phyloP scores from a whole-genome alignment of 1,140 invertebrate species.

The Atta colombica region DNA sequence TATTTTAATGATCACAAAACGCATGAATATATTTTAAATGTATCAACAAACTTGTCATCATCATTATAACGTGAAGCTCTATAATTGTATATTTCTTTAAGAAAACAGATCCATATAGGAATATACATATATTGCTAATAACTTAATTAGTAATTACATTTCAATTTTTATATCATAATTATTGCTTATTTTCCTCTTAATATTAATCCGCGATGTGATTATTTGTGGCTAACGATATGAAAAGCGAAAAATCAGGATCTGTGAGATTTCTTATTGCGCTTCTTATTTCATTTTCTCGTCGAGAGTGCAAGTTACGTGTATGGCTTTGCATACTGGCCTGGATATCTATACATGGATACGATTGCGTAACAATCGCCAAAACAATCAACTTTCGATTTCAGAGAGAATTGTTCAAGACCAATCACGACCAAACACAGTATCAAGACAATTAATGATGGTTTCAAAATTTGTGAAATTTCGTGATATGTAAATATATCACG shows the following conservation, averaged over 20 bases:
- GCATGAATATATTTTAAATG: not conserved
- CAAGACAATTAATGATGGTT: not conserved
- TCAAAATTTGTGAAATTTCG: not conserved
- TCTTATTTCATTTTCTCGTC: constrained; percentile 36
- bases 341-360: not conserved
- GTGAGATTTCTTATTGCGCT: not conserved
- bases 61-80: no score
- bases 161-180: no score
- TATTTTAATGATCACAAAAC: no score
- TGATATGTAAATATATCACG: not conserved
- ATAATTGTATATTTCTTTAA: no score
- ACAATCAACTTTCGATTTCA: not conserved
- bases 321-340: not conserved
- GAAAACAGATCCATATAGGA: not conserved
- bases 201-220: not conserved
- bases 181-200: not conserved
- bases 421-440: no score
- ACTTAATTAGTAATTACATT: not conserved
- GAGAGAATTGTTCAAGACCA: not conserved
- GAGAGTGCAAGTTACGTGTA: constrained; percentile 22
- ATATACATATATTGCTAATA: not conserved
- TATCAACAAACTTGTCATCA: not conserved
- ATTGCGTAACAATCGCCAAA: not conserved
- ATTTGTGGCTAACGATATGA: not conserved
- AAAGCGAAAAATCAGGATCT: constrained; percentile 34